Conservation (phyloP, 2,797 vertebrate genomes). For the Pseudochaenichthys georgianus region DNA sequence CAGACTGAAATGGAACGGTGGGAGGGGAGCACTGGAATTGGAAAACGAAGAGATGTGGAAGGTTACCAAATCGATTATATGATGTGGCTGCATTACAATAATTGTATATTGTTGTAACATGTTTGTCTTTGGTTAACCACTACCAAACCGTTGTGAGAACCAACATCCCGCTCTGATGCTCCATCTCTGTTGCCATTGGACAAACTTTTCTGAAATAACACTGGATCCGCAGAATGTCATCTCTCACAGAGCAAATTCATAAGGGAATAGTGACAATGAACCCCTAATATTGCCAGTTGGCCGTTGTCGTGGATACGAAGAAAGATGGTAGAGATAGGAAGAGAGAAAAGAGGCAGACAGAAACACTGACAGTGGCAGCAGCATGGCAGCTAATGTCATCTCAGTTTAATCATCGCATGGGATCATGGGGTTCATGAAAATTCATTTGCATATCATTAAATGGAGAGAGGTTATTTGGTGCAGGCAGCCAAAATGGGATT, state of each 20-base stretch:
- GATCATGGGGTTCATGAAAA: constrained; percentile 87
- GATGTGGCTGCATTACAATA: constrained; percentile 52
- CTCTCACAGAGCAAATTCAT: constrained; percentile 71
- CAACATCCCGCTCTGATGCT: constrained; percentile 25
- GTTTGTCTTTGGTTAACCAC: constrained; percentile 28
- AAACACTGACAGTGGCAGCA: constrained; percentile 79
- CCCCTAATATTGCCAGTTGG: constrained; percentile 76
- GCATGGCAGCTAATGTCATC: constrained; percentile 84
- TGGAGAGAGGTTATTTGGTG: constrained; percentile 83
- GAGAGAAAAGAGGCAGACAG: constrained; percentile 74
- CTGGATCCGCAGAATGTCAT: constrained; percentile 66
- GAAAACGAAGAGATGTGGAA: constrained; percentile 71
- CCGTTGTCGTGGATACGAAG: constrained; percentile 75
- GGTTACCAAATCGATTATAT: constrained; percentile 55
- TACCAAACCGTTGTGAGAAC: constrained; percentile 27
- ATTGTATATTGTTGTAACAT: constrained; percentile 49
- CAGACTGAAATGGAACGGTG: constrained; percentile 68
- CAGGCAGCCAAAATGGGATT: constrained; percentile 81
- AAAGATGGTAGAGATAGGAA: constrained; percentile 73
- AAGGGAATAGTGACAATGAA: constrained; percentile 73
- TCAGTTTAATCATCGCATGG: constrained; percentile 85
- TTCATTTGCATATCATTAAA: constrained; percentile 88
- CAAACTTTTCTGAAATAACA: constrained; percentile 63
- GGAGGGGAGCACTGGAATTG: constrained; percentile 65
- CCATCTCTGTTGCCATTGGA: constrained; percentile 38